A percentile compares a stretch with the other conserved stretches of the same genome.
These are phyloP conservation scores for Mormyrops attenuatus DNA, from an alignment of 2,797 vertebrate genomes.

Conservation along the genomic window DNA sequence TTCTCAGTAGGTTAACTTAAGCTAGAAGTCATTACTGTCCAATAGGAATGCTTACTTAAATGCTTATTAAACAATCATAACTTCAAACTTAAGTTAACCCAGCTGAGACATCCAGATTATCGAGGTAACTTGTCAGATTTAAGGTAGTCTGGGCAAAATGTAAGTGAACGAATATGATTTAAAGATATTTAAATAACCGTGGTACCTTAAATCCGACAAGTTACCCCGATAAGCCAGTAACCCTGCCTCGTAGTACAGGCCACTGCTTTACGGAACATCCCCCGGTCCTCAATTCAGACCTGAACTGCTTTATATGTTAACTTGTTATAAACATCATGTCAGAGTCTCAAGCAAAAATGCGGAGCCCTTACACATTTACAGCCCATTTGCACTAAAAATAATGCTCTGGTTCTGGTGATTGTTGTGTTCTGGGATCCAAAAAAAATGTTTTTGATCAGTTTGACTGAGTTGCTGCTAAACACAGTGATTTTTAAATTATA, in stretches of 20 bases:
- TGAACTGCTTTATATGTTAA: not conserved
- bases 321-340: not conserved
- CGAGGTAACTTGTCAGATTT: too few species aligned
- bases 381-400: not conserved
- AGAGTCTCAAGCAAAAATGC: not conserved
- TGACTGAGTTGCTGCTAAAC: not conserved
- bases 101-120: not conserved
- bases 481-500: not conserved
- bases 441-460: not conserved
- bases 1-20: not conserved
- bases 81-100: not conserved
- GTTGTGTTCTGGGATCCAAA: not conserved
- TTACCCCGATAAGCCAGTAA: too few species aligned
- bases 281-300: not conserved
- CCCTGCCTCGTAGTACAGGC: too few species aligned
- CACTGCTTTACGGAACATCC: not conserved
- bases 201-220: too few species aligned
- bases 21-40: not conserved
- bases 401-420: not conserved
- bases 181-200: too few species aligned
- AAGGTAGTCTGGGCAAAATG: too few species aligned
- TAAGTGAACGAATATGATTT: too few species aligned
- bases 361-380: not conserved
- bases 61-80: not conserved
- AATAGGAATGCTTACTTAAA: not conserved